Evolutionary conservation across 1,140 invertebrate genomes (phyloP).

Genomic region (Lepidurus arcticus): DNA sequence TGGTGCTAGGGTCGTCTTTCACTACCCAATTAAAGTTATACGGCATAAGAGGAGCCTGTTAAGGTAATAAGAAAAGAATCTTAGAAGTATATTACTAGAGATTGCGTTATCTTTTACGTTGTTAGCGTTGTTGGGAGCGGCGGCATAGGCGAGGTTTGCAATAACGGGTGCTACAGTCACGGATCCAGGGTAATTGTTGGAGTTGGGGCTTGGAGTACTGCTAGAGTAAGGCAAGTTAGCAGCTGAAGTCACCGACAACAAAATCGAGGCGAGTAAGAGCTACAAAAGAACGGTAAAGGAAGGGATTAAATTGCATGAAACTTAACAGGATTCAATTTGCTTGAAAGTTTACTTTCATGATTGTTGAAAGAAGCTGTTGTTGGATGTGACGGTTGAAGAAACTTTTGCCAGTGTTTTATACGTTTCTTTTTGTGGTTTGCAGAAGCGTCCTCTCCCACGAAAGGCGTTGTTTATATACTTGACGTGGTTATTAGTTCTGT

Average conservation of each 20-base stretch:
- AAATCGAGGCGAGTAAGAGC: constrained; percentile 25
- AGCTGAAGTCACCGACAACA: constrained; percentile 9
- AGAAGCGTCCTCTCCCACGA: background rate
- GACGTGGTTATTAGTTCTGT: background rate
- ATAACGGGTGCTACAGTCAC: background rate
- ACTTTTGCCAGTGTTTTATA: background rate
- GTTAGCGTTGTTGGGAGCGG: background rate
- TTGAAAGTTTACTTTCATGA: background rate
- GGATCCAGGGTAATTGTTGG: background rate
- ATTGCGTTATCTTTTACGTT: background rate
- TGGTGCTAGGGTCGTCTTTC: constrained; percentile 38
- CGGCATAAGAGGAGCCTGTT: constrained; percentile 36
- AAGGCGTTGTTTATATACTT: background rate
- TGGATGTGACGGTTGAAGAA: background rate
- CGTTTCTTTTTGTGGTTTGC: background rate
- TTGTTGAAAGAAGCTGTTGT: background rate
- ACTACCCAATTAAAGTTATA: constrained; percentile 41
- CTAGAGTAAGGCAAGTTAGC: constrained; percentile 20
- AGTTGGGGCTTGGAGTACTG: background rate
- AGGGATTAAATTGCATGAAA: background rate
- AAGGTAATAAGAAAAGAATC: constrained; percentile 34
- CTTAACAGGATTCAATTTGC: no score
- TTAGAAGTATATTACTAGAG: background rate
- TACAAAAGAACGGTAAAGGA: constrained; percentile 17
- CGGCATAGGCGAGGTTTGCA: background rate